Evolutionary conservation across 2,797 vertebrate species (phyloP), one percentile per base, ranked within the genome.

Genomic region (Gastrophryne carolinensis): DNA sequence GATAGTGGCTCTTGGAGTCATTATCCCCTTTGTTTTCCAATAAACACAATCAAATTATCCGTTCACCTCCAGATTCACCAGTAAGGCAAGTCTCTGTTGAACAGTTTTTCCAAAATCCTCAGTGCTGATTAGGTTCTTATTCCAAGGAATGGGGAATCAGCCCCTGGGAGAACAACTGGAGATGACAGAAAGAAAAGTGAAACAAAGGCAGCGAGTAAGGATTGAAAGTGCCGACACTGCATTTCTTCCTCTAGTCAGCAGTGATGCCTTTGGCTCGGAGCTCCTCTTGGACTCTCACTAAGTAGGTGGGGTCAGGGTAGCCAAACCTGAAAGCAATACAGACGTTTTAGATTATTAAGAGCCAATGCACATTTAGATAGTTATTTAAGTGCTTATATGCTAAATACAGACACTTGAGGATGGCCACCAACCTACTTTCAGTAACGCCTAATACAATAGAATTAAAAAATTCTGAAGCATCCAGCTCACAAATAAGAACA

Each of bases 261-360:
- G 91, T 94, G 86, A 97, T 96, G 77, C 94, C 95, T 87, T 98
- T 97, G 85, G 95, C 95, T 84, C 94, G 87, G 75, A 98, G 91
- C 82, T 98, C 95, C 85, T 98, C 95, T 19, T 94, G 96, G 83
- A 98, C 95, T 79, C 95, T 91, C 72, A 95, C 93, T 85, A 97
- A 89, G 85, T 98, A 98, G 71, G 94, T 96, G 70, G 95, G 95
- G 85, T 98, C 95, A 49, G 95, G 95, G 87, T 96, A 98, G 81
- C 94, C 95, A 83, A 96, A 98, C 86, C 95, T 98, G 87, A 74
- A 79, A 82, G 73, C 80, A 84, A 81, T 81, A 54, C 17, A 64
- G 17, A 67, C n/a, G n/a, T n/a, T n/a, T n/a, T n/a, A n/a, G n/a
- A n/a, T n/a, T n/a, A n/a, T n/a, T n/a, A n/a, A n/a, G n/a, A n/a